Conservation (phyloP, 1,140 invertebrate genomes). For the Teleogryllus occipitalis region DNA sequence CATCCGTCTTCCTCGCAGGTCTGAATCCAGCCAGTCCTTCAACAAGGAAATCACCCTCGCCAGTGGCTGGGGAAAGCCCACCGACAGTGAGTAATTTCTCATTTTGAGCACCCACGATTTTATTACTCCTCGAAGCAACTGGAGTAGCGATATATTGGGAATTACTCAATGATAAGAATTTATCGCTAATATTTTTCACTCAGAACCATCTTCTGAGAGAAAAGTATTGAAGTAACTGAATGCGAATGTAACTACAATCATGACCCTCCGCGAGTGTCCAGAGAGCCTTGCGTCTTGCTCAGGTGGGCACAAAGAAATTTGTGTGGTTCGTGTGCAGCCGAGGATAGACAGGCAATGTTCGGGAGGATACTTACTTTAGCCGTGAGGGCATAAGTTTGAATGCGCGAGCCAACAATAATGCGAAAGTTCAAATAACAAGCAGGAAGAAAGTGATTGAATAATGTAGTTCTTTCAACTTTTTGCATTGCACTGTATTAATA, state of each 20-base stretch:
- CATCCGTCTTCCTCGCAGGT: constrained; percentile 36
- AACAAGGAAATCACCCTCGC: constrained; percentile 35
- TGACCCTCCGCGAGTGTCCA: no score
- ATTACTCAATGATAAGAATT: neutral
- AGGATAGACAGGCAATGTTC: no score
- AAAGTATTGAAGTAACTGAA: neutral
- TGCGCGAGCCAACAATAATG: no score
- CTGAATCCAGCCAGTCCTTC: constrained; percentile 35
- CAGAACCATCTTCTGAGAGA: neutral
- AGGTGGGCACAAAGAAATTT: no score
- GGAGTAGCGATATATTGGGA: neutral
- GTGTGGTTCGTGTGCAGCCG: no score
- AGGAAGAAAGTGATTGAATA: no score
- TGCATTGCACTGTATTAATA: no score
- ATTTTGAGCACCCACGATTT: neutral
- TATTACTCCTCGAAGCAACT: neutral
- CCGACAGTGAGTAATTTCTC: constrained; percentile 38
- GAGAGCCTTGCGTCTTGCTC: no score
- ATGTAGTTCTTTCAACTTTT: no score
- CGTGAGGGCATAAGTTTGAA: no score
- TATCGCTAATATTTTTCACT: neutral
- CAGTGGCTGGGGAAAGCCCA: constrained; percentile 42
- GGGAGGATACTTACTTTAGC: no score
- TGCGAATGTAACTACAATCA: neutral
- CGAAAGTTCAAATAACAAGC: no score